phyloP scores from a whole-genome alignment of 2,888 invertebrate species.

The Euplagia quadripunctaria region DNA sequence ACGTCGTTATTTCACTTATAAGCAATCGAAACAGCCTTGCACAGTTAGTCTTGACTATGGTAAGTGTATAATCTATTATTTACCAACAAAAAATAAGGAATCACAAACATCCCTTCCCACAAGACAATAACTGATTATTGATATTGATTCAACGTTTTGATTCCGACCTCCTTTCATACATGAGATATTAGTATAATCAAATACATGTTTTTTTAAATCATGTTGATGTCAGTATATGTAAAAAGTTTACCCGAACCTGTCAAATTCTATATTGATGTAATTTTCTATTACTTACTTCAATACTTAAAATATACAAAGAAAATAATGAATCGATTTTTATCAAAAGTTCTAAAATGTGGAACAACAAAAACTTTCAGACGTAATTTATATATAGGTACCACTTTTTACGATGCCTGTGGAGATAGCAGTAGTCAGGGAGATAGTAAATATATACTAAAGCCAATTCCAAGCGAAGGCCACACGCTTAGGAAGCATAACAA shows the following conservation, averaged over 20 bases:
- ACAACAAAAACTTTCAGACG: slow-evolving; percentile 12
- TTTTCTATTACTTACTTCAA: neutral
- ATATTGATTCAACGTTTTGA: neutral
- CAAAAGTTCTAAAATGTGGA: neutral
- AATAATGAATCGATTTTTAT: slow-evolving; percentile 15
- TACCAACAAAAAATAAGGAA: no score
- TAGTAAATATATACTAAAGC: slow-evolving; percentile 31
- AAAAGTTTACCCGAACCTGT: neutral
- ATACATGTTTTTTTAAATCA: neutral
- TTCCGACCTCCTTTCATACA: neutral
- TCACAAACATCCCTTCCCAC: no score
- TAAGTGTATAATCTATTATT: no score
- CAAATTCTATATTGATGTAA: neutral
- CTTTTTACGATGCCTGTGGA: neutral
- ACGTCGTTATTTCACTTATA: no score
- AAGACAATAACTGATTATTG: no score
- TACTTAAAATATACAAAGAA: neutral
- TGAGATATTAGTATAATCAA: neutral
- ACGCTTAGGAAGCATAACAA: slow-evolving; percentile 75
- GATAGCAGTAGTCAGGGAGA: neutral
- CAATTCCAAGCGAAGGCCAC: slow-evolving; percentile 60
- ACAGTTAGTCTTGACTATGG: no score
- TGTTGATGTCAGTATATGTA: no score
- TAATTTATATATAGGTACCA: slow-evolving; percentile 7
- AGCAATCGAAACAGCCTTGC: no score